A percentile compares a stretch with the other conserved stretches of the same genome.
Conservation (phyloP, 2,797 vertebrate species). For the Syndactyla subalaris region DNA sequence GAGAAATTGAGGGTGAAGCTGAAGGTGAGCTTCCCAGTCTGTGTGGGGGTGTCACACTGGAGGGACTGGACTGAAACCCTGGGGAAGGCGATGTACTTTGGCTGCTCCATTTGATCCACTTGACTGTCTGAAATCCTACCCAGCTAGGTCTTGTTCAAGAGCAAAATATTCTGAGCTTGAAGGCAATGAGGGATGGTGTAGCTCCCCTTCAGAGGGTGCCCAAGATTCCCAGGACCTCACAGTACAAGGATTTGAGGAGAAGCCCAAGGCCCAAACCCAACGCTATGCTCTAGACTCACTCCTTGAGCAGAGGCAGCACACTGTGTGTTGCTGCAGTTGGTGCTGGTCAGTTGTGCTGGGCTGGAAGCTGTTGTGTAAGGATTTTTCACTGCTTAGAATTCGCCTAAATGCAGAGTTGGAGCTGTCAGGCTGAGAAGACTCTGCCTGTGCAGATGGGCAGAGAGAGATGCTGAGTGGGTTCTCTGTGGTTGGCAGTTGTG, state of each 20-base stretch:
- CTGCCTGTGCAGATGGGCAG: neutral
- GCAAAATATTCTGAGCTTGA: neutral
- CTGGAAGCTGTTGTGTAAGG: neutral
- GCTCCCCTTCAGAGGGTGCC: neutral
- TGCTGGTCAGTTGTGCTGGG: neutral
- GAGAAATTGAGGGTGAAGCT: neutral
- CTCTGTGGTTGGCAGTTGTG: neutral
- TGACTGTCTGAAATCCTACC: neutral
- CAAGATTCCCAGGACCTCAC: neutral
- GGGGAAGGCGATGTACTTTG: fast-evolving
- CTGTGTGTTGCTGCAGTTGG: fast-evolving
- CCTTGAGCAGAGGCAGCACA: neutral
- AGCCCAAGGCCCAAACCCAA: neutral
- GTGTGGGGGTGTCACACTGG: neutral
- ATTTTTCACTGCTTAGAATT: neutral
- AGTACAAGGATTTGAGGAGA: neutral
- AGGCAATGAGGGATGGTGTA: neutral
- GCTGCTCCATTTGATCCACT: neutral
- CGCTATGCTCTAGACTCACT: neutral
- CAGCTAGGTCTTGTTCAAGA: neutral
- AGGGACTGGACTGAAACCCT: neutral
- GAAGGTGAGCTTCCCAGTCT: neutral
- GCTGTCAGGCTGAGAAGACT: neutral
- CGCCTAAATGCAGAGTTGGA: neutral
- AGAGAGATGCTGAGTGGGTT: neutral